Conservation (phyloP, 2,797 vertebrate species). For the Melanotaenia parkinsoni region DNA sequence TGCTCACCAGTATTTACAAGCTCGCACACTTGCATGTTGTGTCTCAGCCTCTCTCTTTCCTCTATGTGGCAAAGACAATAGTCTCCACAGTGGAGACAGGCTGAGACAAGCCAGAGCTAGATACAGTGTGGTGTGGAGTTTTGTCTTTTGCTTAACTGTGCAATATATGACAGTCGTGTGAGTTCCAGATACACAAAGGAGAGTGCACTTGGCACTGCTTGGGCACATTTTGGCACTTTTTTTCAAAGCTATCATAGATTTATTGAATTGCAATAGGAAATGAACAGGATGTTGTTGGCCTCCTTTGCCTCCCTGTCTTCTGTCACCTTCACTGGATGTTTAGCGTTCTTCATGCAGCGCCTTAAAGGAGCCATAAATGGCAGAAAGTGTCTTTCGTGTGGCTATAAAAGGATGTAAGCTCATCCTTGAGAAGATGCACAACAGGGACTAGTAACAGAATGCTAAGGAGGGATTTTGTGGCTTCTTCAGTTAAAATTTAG, state of each 20-base stretch:
- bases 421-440: conserved; percentile 65
- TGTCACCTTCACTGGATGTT: conserved; percentile 67
- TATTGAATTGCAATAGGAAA: conserved; percentile 27
- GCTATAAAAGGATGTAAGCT: conserved; percentile 82
- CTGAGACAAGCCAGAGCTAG: conserved; percentile 73
- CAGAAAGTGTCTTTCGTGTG: conserved; percentile 76
- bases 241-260: conserved; percentile 50
- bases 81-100: conserved; percentile 59
- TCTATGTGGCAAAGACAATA: conserved; percentile 55
- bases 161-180: conserved; percentile 36
- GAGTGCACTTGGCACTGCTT: conserved; percentile 53
- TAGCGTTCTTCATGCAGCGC: conserved; percentile 17
- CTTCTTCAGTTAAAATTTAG: conserved; percentile 50
- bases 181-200: conserved; percentile 45
- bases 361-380: conserved; percentile 81
- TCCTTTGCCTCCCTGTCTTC: conserved; percentile 49
- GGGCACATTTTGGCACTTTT: conserved; percentile 52
- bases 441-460: conserved; percentile 39
- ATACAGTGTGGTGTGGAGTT: conserved; percentile 62
- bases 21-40: conserved; percentile 26
- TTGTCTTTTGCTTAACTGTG: conserved; percentile 60
- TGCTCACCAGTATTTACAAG: conserved; percentile 45
- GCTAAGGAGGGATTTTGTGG: conserved; percentile 53
- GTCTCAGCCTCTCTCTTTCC: conserved; percentile 44
- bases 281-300: conserved; percentile 47